Base-by-base conservation (phyloP, 2,888 invertebrate species). In the Drosophila anomalipes region DNA sequence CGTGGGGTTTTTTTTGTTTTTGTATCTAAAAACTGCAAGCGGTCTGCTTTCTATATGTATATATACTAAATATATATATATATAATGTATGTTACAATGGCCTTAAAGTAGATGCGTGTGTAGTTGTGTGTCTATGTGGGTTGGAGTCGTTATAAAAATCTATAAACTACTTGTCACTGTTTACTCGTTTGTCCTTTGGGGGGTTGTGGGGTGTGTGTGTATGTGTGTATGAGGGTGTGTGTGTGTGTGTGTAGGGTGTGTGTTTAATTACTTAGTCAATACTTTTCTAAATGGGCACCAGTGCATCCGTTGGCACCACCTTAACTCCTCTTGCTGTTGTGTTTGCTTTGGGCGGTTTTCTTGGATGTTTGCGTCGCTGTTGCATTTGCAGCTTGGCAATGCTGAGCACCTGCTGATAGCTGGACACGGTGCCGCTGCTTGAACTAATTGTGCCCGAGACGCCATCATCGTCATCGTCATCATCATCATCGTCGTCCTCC, bases 331-430 rank as follows among this genome's bases (percentile, higher is more conserved):
- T 26, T 1, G 26, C 19, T 5, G 67, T n/a, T 28, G 67, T 30
- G 47, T 61, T 63, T 49, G 53, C 49, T 70, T 91, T 92, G 83
- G 91, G 91, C 63, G 91, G 93, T 77, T 93, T 93, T 58, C 93
- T 91, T 68, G 92, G 90, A 83, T 93, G 93, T 82, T 93, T 93
- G 76, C 88, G 83, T 37, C 92, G 89, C 72, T 92, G 91, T 72
- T 92, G 92, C 89, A 91, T 85, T 72, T 92, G 91, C 74, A 90
- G 77, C 71, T 90, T 90, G 76, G 90, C 88, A 53, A 92, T 91
- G 74, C 86, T 88, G 52, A 92, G 88, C 80, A 92, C 91, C 65
- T 90, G 91, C 72, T 91, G 89, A 70, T 89, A 90, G 79, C 92
- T 92, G 59, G 91, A 88, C 68, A 83, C 85, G 1, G 91, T 91